phyloP scores from a whole-genome alignment of 2,888 invertebrate species.

The Drosophila limbata region DNA sequence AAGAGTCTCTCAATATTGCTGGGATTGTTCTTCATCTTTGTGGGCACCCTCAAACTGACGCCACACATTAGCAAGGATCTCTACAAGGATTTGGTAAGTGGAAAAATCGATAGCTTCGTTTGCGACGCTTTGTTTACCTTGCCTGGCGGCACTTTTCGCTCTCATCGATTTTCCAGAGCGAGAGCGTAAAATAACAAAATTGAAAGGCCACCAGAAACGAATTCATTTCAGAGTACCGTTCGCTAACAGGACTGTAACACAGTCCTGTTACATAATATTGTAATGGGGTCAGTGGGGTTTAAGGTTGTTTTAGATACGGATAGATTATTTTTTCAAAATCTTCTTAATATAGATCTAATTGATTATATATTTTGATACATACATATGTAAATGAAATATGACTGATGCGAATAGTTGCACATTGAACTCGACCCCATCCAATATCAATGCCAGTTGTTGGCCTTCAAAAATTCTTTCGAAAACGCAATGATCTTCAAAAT shows the following conservation, averaged over 20 bases:
- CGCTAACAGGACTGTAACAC: too few relatives aligned
- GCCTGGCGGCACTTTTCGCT: slow-evolving; percentile 2
- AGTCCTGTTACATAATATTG: slow-evolving; percentile 14
- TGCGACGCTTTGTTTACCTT: slow-evolving; percentile 8
- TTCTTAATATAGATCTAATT: too few relatives aligned
- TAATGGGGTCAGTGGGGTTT: slow-evolving; percentile 46
- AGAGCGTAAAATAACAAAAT: neutral
- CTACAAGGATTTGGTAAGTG: slow-evolving; percentile 97
- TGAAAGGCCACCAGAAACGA: slow-evolving; percentile 7
- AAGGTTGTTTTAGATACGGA: neutral
- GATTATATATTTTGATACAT: neutral
- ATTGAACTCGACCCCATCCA: slow-evolving; percentile 75
- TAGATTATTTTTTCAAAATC: too few relatives aligned
- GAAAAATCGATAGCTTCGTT: slow-evolving; percentile 34
- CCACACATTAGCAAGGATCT: slow-evolving; percentile 97
- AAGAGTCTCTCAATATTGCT: slow-evolving; percentile 95
- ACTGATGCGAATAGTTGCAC: slow-evolving; percentile 46
- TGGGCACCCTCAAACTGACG: slow-evolving; percentile 96
- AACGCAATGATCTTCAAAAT: slow-evolving; percentile 65
- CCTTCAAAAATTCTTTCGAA: slow-evolving; percentile 60
- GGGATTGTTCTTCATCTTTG: slow-evolving; percentile 97
- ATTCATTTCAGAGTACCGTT: slow-evolving; percentile 23
- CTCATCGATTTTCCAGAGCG: slow-evolving; percentile 54
- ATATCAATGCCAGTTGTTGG: slow-evolving; percentile 65
- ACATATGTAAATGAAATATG: slow-evolving; percentile 37